Conservation (phyloP, 2,113 vertebrate species). For the Carlito syrichta region DNA sequence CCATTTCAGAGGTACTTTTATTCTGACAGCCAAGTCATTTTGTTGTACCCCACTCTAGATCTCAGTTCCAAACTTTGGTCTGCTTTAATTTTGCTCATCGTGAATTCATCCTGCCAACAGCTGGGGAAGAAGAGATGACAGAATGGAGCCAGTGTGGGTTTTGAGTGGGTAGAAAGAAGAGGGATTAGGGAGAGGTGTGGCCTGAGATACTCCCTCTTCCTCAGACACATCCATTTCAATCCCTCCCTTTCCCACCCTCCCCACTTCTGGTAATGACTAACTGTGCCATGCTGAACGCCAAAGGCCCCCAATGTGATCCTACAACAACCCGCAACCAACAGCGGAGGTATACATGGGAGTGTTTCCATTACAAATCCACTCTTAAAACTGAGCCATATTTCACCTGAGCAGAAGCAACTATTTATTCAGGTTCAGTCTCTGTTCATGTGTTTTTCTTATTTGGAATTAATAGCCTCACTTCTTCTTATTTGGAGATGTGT, state of each 20-base stretch:
- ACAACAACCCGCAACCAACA: neutral
- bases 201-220: fast-evolving
- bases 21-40: neutral
- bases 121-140: neutral
- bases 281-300: neutral
- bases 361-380: neutral
- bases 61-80: neutral
- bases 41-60: neutral
- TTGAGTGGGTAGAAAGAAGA: neutral
- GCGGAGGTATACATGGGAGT: fast-evolving
- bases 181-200: neutral
- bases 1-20: neutral
- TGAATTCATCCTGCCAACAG: neutral
- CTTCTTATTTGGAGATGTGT: neutral
- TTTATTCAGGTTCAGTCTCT: neutral
- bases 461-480: neutral
- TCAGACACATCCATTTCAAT: too few species aligned
- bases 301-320: neutral
- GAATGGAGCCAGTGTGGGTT: neutral
- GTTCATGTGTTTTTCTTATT: neutral
- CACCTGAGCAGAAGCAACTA: neutral
- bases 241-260: too few species aligned
- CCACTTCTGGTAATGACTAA: neutral
- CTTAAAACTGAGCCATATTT: too few species aligned
- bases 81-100: too few species aligned